Evolutionary conservation across 2,113 vertebrate species (phyloP), one percentile per base, ranked within the genome.

Genomic region (Anguilla japonica): DNA sequence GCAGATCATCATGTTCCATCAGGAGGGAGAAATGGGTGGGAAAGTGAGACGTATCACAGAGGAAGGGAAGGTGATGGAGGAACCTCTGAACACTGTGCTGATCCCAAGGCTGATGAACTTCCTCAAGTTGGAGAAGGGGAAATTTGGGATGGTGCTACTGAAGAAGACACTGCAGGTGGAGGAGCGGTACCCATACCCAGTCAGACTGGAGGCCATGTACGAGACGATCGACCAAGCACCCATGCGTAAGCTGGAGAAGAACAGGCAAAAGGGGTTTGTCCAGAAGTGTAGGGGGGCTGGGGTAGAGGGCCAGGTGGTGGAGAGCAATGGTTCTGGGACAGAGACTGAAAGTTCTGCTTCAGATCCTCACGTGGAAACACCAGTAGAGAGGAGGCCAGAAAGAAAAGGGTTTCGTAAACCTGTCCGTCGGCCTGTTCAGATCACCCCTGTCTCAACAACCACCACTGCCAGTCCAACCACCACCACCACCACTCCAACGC

Each of bases 161-260:
- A 98, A 96, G 94, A 99, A 99, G 93, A 99, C 98, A 0, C 92
- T 99, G 87, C 98, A 99, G 94, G 96, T 99, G 75, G 96, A 99
- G 87, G 98, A 99, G 92, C 95, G 97, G 80, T 99, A 99, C 88
- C 98, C 98, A 0, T 99, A 99, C 85, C 98, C 98, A 0, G 98
- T 99, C 57, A 96, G 98, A 91, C 92, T 99, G 89, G 98, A 99
- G 92, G 98, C 98, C 86, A 95, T 99, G 95, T 99, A 99, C 0
- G 98, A 99, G 93, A 94, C 98, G 75, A 98, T 99, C 13, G 98
- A 99, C 90, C 98, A 97, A 92, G 95, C 96, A 0, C 97, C 98
- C 84, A 95, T 99, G 88, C 96, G 98, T 89, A 97, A 93, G 94
- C 94, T 98, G 79, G 98, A 99, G 95, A 99, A 97, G 92, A 91